Evolutionary conservation across 2,888 invertebrate genomes (phyloP).

Genomic region (Cerastis rubricosa): DNA sequence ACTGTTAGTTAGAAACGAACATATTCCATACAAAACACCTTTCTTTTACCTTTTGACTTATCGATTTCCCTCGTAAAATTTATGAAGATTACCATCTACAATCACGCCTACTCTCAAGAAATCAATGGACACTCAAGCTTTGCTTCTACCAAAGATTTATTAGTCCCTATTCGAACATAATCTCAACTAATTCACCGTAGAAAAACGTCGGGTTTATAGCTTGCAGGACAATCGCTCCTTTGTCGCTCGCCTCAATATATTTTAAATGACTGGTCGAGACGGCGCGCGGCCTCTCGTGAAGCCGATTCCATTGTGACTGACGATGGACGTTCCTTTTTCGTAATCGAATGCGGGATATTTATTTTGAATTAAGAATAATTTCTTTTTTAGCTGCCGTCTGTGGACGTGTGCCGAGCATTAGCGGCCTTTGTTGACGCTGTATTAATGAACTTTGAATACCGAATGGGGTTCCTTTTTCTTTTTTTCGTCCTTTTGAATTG

Average conservation of each 20-base stretch:
- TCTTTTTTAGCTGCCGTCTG: constrained; percentile 88
- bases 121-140: constrained; percentile 84
- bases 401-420: constrained; percentile 89
- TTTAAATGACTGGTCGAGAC: constrained; percentile 87
- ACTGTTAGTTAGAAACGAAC: constrained; percentile 76
- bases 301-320: constrained; percentile 85
- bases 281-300: constrained; percentile 75
- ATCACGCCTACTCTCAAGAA: constrained; percentile 85
- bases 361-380: constrained; percentile 88
- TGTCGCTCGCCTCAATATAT: constrained; percentile 88
- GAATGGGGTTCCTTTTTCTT: constrained; percentile 61
- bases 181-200: constrained; percentile 89
- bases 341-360: constrained; percentile 80
- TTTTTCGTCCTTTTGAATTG: constrained; percentile 67
- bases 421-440: constrained; percentile 84
- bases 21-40: constrained; percentile 70
- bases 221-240: constrained; percentile 85
- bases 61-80: constrained; percentile 83
- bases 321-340: constrained; percentile 82
- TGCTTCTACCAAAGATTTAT: constrained; percentile 85
- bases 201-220: constrained; percentile 86
- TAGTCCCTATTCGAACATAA: constrained; percentile 87
- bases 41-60: constrained; percentile 75
- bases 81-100: constrained; percentile 87
- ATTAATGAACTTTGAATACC: constrained; percentile 85